A percentile compares a stretch with the other conserved stretches of the same genome.
Conservation (phyloP, 2,888 invertebrate species). For the Drosophila buzzatii region DNA sequence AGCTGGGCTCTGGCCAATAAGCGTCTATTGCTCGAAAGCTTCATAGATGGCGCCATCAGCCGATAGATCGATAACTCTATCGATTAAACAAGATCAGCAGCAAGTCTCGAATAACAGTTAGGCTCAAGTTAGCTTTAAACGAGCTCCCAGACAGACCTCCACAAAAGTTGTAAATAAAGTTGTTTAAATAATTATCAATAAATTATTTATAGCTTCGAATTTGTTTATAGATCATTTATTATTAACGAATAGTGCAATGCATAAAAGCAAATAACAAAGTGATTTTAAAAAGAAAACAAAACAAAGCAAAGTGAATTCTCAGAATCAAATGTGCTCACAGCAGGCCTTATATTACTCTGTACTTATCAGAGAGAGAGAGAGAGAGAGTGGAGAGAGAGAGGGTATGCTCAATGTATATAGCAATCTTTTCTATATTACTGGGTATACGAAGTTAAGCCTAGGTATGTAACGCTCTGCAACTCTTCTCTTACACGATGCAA, state of each 20-base stretch:
- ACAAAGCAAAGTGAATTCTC: neutral
- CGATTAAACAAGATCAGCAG: constrained; percentile 22
- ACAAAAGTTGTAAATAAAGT: neutral
- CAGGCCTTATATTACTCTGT: neutral
- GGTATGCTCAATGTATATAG: neutral
- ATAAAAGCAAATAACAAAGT: neutral
- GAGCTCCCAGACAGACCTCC: neutral
- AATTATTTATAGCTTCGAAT: neutral
- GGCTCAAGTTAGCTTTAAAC: neutral
- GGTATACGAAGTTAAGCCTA: neutral
- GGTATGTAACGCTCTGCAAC: neutral
- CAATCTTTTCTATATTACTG: neutral
- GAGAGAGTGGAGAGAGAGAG: too few species aligned
- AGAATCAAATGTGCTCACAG: neutral
- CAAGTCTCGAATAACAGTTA: neutral
- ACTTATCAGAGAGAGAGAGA: neutral
- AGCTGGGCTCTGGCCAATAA: neutral
- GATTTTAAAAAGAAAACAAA: neutral
- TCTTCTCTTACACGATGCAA: neutral
- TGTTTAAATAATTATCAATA: neutral
- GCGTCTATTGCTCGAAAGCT: constrained; percentile 1
- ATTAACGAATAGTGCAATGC: neutral
- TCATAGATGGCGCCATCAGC: constrained; percentile 12
- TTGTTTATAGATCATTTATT: neutral
- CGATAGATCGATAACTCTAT: constrained; percentile 50